Base-by-base conservation (phyloP, 2,888 invertebrate species). In the Geotrupes spiniger region DNA sequence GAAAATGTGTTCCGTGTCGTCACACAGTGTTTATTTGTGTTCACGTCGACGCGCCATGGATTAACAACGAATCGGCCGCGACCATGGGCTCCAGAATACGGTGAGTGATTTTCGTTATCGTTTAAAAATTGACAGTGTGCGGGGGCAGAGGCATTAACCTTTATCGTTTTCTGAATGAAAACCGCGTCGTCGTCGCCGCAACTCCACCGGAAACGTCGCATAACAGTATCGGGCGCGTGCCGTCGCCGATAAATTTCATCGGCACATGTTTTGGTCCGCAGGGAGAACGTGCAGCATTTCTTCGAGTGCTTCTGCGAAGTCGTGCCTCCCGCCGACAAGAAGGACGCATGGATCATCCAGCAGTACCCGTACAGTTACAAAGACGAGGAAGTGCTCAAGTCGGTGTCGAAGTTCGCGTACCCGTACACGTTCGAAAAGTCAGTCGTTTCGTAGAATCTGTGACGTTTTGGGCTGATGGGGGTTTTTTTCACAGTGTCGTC, bases 401-500 rank as follows among this genome's bases (percentile, higher is more conserved):
- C 88, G 64, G 86, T 94, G 63, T 91, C 93, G 36, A 89, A 92
- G 75, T 95, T 95, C 78, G 89, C 92, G 61, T 95, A 90, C 78
- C 94, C 90, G 10, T 89, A 88, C 70, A 82, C 84, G 66, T 80
- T 87, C 68, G 82, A 84, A 71, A 85, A 85, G 90, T 89, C 74
- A 76, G 80, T 81, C 53, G 14, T 47, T 11, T 9, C 31, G 12
- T 36, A 10, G n/a, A 11, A 12, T 36, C 31, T 17, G 17, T 28
- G 10, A 41, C 11, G 10, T n/a, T n/a, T n/a, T n/a, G n/a, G 17
- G 16, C 31, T 29, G 14, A 42, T 11, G 26, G 6, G 31, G 2
- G n/a, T n/a, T n/a, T n/a, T n/a, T n/a, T n/a, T n/a, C n/a, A n/a
- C 77, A 92, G 92, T 70, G 78, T 80, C 61, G 85, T 86, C 51